Evolutionary conservation across 53 echinoderm and acorn worm genomes (phyloP).

Genomic region (Temnopleurus reevesii): DNA sequence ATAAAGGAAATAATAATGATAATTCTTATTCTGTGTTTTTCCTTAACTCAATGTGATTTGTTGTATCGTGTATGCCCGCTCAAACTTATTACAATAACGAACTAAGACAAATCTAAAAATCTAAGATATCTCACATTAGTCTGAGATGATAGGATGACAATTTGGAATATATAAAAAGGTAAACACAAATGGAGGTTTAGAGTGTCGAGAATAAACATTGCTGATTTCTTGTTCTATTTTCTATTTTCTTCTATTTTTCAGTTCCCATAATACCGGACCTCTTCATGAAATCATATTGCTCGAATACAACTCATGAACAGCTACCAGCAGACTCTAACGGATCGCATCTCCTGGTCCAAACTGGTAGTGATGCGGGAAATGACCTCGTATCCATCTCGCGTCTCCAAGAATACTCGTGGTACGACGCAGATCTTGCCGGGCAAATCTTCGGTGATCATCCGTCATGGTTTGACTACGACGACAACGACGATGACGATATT

Average conservation of each 20-base stretch:
- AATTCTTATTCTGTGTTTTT: too few species aligned
- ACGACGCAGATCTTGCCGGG: not conserved
- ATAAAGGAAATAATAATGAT: too few species aligned
- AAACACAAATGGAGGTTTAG: too few species aligned
- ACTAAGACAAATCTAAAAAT: too few species aligned
- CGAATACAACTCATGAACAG: not conserved
- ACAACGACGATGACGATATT: not conserved
- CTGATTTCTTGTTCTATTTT: too few species aligned
- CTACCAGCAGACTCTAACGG: not conserved
- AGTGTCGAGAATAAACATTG: too few species aligned
- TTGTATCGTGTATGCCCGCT: too few species aligned
- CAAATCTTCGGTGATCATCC: conserved; percentile 8
- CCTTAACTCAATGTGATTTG: too few species aligned
- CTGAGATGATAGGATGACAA: too few species aligned
- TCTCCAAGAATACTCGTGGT: conserved; percentile 46
- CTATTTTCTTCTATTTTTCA: conserved; percentile 14
- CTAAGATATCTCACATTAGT: too few species aligned
- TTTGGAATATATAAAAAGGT: too few species aligned
- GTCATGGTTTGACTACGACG: not conserved
- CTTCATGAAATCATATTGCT: conserved; percentile 49
- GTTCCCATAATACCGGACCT: conserved; percentile 75
- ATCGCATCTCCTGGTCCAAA: not conserved
- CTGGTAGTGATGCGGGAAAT: not conserved
- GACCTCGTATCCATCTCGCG: conserved; percentile 6
- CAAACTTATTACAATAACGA: too few species aligned